Evolutionary conservation across 2,113 vertebrate genomes (phyloP), one percentile per base, ranked within the genome.

Genomic region (Sceloporus tristichus): DNA sequence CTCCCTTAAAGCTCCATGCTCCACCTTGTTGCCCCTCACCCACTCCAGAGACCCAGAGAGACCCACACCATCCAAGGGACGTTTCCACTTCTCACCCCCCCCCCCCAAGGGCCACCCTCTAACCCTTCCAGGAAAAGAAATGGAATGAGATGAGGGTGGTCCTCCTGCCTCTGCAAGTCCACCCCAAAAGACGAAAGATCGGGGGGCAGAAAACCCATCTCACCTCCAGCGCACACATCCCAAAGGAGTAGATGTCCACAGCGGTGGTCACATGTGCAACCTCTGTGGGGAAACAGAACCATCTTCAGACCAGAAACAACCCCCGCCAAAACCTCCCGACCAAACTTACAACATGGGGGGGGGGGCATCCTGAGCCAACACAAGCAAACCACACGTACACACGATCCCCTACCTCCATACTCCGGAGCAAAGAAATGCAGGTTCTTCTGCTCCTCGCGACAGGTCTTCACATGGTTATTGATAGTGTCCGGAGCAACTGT

Each of bases 201-300:
- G 8, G 11, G 66, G 29, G 79, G 71, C 38, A n/a, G 8, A 70
- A 14, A 9, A 9, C 10, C 29, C 27, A 65, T 27, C 97, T 98
- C 92, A 99, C 99, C 98, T 99, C 99, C 95, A 99, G 97, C 66
- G 99, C 99, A 95, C 99, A 99, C 99, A 99, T 99, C 93, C 99
- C 99, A 81, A 99, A 99, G 90, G 99, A 99, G 94, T 99, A 99
- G 91, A 99, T 99, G 94, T 99, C 99, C 95, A 99, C 98, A 3
- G 99, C 99, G 38, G 99, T 99, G 91, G 99, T 99, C 87, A 99
- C 99, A 11, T 97, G 98, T 91, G 98, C 98, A 91, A 99, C 98
- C 93, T 98, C 97, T 97, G 94, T 13, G 59, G 18, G 93, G 93
- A 78, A 94, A 78, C 95, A 48, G 93, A 84, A 95, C 0, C 87